These are phyloP conservation scores for Gobio gobio DNA, from an alignment of 2,113 vertebrate genomes.

Conservation along the genomic window DNA sequence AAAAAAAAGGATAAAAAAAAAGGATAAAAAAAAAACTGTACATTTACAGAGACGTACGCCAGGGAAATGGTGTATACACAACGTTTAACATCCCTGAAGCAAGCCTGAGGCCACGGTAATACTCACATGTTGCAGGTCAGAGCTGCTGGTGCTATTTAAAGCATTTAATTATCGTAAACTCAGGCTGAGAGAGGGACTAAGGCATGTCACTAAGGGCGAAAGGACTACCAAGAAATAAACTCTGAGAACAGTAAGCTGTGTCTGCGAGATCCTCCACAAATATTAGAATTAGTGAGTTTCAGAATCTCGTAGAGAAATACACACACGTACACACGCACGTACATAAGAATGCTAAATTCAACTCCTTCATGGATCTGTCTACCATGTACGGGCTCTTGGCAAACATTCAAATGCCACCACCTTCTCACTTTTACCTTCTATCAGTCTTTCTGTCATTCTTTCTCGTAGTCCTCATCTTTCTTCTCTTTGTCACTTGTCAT, in stretches of 20 bases:
- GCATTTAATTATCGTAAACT: conserved; percentile 20
- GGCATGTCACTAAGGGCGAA: conserved; percentile 17
- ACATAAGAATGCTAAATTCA: conserved; percentile 14
- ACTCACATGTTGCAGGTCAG: conserved; percentile 25
- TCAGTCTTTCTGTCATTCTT: conserved; percentile 46
- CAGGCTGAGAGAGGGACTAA: background rate
- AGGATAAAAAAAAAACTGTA: conserved; percentile 14
- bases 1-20: too few species aligned
- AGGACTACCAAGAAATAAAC: conserved; percentile 26
- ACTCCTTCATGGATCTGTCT: conserved; percentile 15
- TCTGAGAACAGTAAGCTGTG: conserved; percentile 5
- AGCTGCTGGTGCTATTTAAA: background rate
- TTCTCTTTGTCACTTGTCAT: conserved; percentile 49
- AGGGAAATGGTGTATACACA: background rate
- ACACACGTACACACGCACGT: background rate
- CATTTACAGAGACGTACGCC: background rate
- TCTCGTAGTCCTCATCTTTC: conserved; percentile 31
- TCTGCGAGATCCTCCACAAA: conserved; percentile 1
- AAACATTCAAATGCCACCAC: conserved; percentile 47
- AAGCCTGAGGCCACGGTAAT: background rate
- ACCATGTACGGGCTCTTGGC: conserved; percentile 22
- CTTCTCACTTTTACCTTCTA: conserved; percentile 37
- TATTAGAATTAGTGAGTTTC: conserved; percentile 9
- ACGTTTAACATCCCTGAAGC: conserved; percentile 9
- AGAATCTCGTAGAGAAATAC: background rate